Evolutionary conservation across 2,888 invertebrate species (phyloP), one percentile per base, ranked within the genome.

Genomic region (Agelastica alni): DNA sequence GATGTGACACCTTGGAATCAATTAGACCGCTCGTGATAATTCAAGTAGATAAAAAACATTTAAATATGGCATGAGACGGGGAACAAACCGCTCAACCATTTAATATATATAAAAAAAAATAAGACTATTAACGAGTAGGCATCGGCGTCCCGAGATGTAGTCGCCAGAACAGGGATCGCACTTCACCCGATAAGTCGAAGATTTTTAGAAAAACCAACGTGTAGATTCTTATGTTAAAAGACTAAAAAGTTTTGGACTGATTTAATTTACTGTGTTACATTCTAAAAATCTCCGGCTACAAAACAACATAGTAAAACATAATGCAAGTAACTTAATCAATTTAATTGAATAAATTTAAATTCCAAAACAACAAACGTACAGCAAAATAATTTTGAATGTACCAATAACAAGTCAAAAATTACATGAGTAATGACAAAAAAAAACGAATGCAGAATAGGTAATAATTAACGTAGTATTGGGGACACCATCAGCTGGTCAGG

Each of bases 401-500:
- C 73, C 72, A 74, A 75, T 74, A 67, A 67, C 60, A 65, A 56
- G 61, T 57, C 52, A 66, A 72, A 72, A 69, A 67, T 67, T 71
- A 68, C 67, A 70, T 59, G 46, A 63, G 53, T 53, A 54, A 32
- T 41, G 17, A 39, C 49, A 62, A 67, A 66, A 67, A 70, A 70
- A 72, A 73, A 73, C 69, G 69, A 73, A 71, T 73, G 73, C 72
- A 74, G 72, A 72, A 52, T 70, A 72, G 71, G 70, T 71, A 58
- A 51, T 55, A 49, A 56, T 44, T 49, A 57, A 58, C 54, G 43
- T 46, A 51, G 46, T 53, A 58, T 55, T 63, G 73, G 74, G 73
- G 74, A 75, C 74, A 74, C 74, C 75, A 75, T 71, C 68, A 68
- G 72, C 69, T 72, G 70, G 70, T 69, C 67, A 71, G 71, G 54